phyloP scores from a whole-genome alignment of 2,113 vertebrate genomes.

The Platysternon megacephalum region DNA sequence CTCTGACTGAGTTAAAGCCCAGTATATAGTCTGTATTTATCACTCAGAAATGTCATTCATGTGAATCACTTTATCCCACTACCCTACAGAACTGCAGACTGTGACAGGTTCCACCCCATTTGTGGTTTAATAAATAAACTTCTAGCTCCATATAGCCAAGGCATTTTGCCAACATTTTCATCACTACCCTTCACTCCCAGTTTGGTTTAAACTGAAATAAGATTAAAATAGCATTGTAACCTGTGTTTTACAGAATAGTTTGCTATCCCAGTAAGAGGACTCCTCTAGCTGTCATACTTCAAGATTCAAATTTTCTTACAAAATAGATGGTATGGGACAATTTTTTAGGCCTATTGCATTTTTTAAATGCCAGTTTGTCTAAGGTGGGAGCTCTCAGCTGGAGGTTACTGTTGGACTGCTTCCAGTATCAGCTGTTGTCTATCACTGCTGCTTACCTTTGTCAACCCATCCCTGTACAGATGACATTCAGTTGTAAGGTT shows the following conservation, averaged over 20 bases:
- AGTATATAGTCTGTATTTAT: neutral
- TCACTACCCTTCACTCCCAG: constrained; percentile 7
- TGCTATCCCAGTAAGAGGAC: neutral
- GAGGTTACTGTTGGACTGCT: neutral
- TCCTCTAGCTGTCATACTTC: neutral
- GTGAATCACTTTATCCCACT: neutral
- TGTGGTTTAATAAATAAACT: constrained; percentile 55
- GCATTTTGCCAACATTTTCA: constrained; percentile 44
- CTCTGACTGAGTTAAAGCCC: neutral
- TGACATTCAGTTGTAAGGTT: neutral
- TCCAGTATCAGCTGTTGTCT: neutral
- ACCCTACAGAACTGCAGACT: rapidly evolving
- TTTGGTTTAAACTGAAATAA: constrained; percentile 19
- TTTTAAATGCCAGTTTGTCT: constrained; percentile 1
- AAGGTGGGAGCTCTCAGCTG: neutral
- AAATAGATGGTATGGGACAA: neutral
- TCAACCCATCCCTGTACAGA: neutral
- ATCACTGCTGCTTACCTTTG: neutral
- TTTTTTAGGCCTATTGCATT: neutral
- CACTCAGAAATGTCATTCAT: neutral
- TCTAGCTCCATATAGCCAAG: constrained; percentile 23
- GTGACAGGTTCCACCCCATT: neutral
- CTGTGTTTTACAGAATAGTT: neutral
- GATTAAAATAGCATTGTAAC: constrained; percentile 39
- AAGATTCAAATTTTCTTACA: neutral